phyloP scores from a whole-genome alignment of 2,113 vertebrate genomes.

The Camelus bactrianus region DNA sequence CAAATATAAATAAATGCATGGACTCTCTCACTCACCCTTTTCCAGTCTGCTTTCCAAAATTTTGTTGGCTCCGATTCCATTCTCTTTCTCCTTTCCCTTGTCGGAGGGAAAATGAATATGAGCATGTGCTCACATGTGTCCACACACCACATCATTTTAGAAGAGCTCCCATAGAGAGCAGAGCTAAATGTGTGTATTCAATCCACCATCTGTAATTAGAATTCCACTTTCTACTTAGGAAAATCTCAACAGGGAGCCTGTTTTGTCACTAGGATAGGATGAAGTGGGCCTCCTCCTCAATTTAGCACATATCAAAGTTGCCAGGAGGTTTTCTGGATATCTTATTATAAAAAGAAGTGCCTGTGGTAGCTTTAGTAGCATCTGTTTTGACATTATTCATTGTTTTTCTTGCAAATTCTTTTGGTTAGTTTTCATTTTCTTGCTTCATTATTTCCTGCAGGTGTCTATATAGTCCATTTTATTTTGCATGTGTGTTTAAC shows the following conservation, averaged over 20 bases:
- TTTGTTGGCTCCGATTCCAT: neutral
- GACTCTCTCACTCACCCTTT: neutral
- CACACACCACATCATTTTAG: neutral
- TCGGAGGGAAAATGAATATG: neutral
- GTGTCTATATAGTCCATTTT: neutral
- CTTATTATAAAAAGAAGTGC: slow-evolving; percentile 7
- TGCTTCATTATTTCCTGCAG: neutral
- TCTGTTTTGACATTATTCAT: neutral
- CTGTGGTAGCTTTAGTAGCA: neutral
- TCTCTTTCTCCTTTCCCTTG: neutral
- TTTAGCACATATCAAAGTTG: neutral
- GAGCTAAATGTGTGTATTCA: neutral
- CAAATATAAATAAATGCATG: neutral
- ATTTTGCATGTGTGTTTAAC: neutral
- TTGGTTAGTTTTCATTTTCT: slow-evolving; percentile 21
- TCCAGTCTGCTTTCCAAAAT: neutral
- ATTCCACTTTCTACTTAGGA: neutral
- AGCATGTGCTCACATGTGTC: neutral
- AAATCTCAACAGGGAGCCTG: neutral
- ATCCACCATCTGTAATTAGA: neutral
- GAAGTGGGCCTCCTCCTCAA: neutral
- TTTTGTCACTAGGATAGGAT: neutral
- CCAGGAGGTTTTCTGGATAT: neutral
- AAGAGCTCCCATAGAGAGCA: neutral
- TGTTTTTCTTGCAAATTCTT: neutral